These are phyloP conservation scores for Verasper variegatus DNA, from an alignment of 2,113 vertebrate genomes.

Conservation along the genomic window DNA sequence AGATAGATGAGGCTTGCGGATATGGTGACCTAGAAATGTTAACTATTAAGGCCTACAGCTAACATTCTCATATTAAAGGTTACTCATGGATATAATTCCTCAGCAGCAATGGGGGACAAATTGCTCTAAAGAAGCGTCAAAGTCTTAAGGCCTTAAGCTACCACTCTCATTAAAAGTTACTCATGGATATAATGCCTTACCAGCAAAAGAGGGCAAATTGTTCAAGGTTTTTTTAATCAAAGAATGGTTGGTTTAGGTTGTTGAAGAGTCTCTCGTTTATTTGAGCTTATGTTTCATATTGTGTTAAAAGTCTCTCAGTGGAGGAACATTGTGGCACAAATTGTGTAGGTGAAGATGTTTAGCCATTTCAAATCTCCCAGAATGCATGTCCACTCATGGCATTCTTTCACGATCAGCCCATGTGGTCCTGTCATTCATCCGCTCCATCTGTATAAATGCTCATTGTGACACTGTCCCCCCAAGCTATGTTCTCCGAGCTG, in stretches of 20 bases:
- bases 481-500: conserved; percentile 56
- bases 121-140: conserved; percentile 58
- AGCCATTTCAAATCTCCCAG: conserved; percentile 42
- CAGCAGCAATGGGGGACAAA: conserved; percentile 57
- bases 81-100: conserved; percentile 71
- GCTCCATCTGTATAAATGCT: conserved; percentile 59
- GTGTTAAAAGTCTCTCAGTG: conserved; percentile 23
- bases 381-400: conserved; percentile 47
- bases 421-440: conserved; percentile 67
- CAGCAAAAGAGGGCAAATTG: conserved; percentile 52
- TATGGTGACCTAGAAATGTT: conserved; percentile 69
- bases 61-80: conserved; percentile 70
- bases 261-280: conserved; percentile 20
- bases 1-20: conserved; percentile 48
- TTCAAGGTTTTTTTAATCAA: conserved; percentile 54
- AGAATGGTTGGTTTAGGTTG: conserved; percentile 28
- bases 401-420: conserved; percentile 57
- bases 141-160: conserved; percentile 65
- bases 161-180: conserved; percentile 64
- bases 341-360: conserved; percentile 36
- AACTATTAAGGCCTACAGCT: conserved; percentile 67
- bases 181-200: conserved; percentile 56
- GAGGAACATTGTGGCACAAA: conserved; percentile 25
- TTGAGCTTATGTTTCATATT: conserved; percentile 29
- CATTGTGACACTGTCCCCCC: conserved; percentile 66